These are phyloP conservation scores for Nylanderia fulva DNA, from an alignment of 1,140 invertebrate species.

Conservation along the genomic window DNA sequence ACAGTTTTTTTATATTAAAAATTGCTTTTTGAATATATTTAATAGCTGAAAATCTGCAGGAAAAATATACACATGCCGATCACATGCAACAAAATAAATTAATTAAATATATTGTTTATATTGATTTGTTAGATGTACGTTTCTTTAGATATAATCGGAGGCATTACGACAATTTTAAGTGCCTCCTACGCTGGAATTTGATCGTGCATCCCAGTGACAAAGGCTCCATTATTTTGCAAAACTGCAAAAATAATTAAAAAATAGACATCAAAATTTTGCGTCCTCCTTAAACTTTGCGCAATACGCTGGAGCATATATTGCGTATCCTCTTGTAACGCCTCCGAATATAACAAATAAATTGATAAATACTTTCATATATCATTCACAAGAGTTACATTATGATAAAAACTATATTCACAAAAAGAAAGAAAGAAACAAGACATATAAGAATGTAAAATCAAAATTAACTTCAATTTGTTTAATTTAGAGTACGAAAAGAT, in stretches of 20 bases:
- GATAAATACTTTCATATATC: neutral
- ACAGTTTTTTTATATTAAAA: slow-evolving; percentile 4
- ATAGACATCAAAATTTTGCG: too few relatives aligned
- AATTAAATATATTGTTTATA: neutral
- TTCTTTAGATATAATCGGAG: too few relatives aligned
- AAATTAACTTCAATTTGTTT: too few relatives aligned
- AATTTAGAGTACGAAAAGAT: too few relatives aligned
- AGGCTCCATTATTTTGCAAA: too few relatives aligned
- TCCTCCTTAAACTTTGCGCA: too few relatives aligned
- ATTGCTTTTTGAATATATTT: neutral
- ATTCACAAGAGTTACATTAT: neutral
- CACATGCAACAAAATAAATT: neutral
- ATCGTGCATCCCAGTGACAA: too few relatives aligned
- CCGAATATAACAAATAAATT: neutral
- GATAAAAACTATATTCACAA: neutral
- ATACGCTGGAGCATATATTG: too few relatives aligned
- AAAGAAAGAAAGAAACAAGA: neutral
- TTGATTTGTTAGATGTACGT: neutral
- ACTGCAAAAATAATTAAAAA: too few relatives aligned
- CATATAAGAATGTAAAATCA: neutral
- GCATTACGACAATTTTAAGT: too few relatives aligned
- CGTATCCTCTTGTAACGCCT: too few relatives aligned
- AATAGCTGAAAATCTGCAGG: slow-evolving; percentile 2
- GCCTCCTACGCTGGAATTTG: too few relatives aligned
- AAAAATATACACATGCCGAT: neutral